Evolutionary conservation across 2,797 vertebrate species (phyloP).

Genomic region (Gymnothorax javanicus): DNA sequence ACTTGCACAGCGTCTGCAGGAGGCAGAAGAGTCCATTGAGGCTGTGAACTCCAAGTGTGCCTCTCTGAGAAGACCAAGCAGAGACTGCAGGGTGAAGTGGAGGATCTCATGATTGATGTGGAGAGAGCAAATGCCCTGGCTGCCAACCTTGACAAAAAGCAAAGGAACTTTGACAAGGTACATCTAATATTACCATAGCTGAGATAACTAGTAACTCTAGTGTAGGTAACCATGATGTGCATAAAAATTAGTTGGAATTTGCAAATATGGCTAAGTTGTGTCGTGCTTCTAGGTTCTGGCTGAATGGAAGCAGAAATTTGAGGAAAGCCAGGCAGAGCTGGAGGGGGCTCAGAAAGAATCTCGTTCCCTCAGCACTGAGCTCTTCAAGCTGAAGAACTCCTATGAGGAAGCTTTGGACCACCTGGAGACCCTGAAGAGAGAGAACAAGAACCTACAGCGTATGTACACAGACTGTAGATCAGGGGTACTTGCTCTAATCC

Average conservation of each 20-base stretch:
- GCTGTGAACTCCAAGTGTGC: slow-evolving; percentile 84
- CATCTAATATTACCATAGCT: background rate
- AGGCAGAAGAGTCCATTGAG: slow-evolving; percentile 81
- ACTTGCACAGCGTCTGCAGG: slow-evolving; percentile 81
- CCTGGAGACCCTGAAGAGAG: slow-evolving; percentile 69
- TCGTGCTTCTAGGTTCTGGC: slow-evolving; percentile 49
- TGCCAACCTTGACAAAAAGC: slow-evolving; percentile 74
- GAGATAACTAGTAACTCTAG: background rate
- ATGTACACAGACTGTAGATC: background rate
- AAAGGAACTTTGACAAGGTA: slow-evolving; percentile 78
- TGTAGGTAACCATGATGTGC: background rate
- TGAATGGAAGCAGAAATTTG: slow-evolving; percentile 75
- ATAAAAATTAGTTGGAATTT: background rate
- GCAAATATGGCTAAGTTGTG: background rate
- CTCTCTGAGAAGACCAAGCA: slow-evolving; percentile 83
- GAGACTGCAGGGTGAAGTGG: slow-evolving; percentile 76
- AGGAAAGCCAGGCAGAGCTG: slow-evolving; percentile 72
- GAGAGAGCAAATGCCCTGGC: slow-evolving; percentile 74
- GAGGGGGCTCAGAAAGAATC: slow-evolving; percentile 71
- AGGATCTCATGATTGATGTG: slow-evolving; percentile 79
- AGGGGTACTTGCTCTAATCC: too few relatives aligned
- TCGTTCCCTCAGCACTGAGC: slow-evolving; percentile 72
- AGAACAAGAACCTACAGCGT: slow-evolving; percentile 54
- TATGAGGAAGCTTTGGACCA: slow-evolving; percentile 75
- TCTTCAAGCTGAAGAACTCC: slow-evolving; percentile 76